Evolutionary conservation across 2,797 vertebrate species (phyloP), one percentile per base, ranked within the genome.

Genomic region (Odontamblyopus lacepedii): DNA sequence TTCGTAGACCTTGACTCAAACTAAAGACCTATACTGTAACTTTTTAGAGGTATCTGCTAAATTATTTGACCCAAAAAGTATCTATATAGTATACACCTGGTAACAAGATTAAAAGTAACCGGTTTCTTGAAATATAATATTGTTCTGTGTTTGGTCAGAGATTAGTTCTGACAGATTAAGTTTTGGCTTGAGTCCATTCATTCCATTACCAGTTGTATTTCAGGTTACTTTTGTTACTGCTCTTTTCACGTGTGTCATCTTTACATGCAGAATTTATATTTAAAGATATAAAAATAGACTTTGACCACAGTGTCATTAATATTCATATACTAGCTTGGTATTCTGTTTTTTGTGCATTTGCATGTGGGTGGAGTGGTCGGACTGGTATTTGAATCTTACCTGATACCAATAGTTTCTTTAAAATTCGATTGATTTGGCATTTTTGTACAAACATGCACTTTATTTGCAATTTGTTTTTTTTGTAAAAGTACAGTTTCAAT

Each of bases 361-460:
- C 56, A 84, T 80, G 69, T 23, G 26, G 71, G 29, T 32, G 18
- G 61, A 77, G 79, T 67, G 73, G 84, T 82, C 70, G 0, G 60
- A 56, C 81, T 63, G 48, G 75, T 73, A 76, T 57, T 32, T 30
- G 4, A 0, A 29, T n/a, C 32, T 65, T n/a, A 35, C 27, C 7
- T 9, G 29, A 27, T 60, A 2, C 7, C 2, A 8, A 13, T 41
- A 59, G 27, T 67, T 63, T 76, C 38, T 29, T 8, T 51, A 29
- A 51, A 13, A 16, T 65, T 18, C 50, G 23, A 41, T 9, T 27
- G 2, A 26, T 66, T 29, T 66, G 41, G 41, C 23, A 27, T 59
- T 59, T 59, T 59, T 27, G 2, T 15, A 55, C 53, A 8, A n/a
- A 16, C 19, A 6, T 19, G 5, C 1, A 23, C 53, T 57, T 7